These are phyloP conservation scores for Nemotelus nigrinus DNA, from an alignment of 2,888 invertebrate species.

Conservation along the genomic window DNA sequence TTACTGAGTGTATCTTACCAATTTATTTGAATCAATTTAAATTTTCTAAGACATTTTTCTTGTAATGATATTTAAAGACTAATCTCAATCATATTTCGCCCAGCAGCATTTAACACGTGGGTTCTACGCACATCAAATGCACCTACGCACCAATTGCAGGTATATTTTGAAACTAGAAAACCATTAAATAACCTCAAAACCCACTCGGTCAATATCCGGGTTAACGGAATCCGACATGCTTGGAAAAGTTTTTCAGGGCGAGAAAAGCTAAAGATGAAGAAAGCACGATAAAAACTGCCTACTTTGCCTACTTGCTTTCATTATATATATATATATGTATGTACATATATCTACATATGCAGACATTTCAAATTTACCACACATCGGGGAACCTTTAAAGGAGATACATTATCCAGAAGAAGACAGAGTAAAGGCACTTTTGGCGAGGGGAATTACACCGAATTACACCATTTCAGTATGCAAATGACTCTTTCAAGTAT, in stretches of 20 bases:
- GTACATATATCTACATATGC: neutral
- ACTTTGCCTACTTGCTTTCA: constrained; percentile 28
- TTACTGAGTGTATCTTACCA: no score
- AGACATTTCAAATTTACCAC: constrained; percentile 42
- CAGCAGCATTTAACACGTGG: no score
- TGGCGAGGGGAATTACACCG: constrained; percentile 38
- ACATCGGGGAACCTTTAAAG: constrained; percentile 40
- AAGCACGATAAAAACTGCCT: constrained; percentile 32
- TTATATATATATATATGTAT: neutral
- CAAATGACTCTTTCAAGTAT: constrained; percentile 44
- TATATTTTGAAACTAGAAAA: no score
- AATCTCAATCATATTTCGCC: no score
- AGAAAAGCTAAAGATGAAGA: constrained; percentile 23
- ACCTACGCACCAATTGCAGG: no score
- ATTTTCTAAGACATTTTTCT: no score
- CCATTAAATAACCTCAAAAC: neutral
- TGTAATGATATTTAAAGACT: no score
- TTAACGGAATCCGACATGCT: constrained; percentile 6
- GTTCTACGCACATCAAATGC: no score
- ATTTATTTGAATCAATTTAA: no score
- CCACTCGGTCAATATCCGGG: neutral
- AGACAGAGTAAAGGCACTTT: constrained; percentile 39
- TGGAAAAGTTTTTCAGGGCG: neutral
- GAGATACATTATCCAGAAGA: constrained; percentile 33
- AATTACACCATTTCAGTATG: constrained; percentile 43